Evolutionary conservation across 2,888 invertebrate genomes (phyloP), one percentile per base, ranked within the genome.

Genomic region (Teinopalpus imperialis): DNA sequence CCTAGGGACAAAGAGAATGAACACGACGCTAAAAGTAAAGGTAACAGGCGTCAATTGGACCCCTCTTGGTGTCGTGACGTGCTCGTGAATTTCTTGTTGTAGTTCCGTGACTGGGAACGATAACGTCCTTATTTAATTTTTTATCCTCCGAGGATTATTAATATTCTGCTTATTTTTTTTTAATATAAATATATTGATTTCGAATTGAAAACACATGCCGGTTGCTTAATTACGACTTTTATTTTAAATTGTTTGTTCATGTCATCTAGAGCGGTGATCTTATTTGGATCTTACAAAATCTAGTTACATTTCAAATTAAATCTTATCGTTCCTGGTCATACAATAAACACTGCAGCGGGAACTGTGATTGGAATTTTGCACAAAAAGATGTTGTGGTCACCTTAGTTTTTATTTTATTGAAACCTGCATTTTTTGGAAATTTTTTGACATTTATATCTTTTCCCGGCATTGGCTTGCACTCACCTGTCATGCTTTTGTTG

Each of bases 21-120:
- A 77, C 94, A 94, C 70, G 94, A 94, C 65, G 91, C 93, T 73
- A 93, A 93, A 80, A 91, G 90, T 74, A 94, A 94, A 93, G 94
- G 94, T 94, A 89, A 86, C 75, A 58, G n/a, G 44, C 41, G 48
- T 34, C 43, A 44, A 52, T 54, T 59, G 57, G 53, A 51, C 48
- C 43, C 56, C 53, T 59, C 56, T 56, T 60, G 67, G 67, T 69
- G 69, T 67, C 63, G 69, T 66, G 70, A 66, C 69, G 74, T 74
- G 70, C 62, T 61, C 63, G 60, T 63, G 58, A 59, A 67, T 62
- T 67, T 42, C 60, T 63, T 69, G 65, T 61, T 66, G 51, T 61
- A 62, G 59, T 47, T 53, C 23, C 44, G 42, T 16, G 32, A 44
- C 37, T 51, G 41, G 31, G 34, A 21, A 46, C 41, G 35, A 24